Evolutionary conservation across 2,888 invertebrate species (phyloP).

Genomic region (Caenorhabditis sulstoni): DNA sequence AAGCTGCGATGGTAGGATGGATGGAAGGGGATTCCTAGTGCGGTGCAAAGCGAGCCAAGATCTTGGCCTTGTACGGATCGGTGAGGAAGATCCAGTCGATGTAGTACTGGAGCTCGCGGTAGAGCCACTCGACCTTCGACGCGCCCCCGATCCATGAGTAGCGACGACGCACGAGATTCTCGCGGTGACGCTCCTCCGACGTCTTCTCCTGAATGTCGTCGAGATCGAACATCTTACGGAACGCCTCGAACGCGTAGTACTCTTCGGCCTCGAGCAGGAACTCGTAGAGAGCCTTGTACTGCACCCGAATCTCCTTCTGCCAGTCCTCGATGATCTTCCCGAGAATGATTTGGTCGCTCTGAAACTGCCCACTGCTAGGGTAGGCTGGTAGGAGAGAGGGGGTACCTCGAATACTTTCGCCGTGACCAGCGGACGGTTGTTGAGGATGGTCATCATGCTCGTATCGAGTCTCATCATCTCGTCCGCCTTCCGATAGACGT

Average conservation of each 20-base stretch:
- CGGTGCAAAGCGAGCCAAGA: not conserved
- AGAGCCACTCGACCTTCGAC: not conserved
- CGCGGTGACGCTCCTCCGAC: not conserved
- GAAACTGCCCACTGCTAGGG: not conserved
- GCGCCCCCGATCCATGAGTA: constrained; percentile 7
- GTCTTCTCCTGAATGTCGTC: not conserved
- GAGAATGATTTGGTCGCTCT: constrained; percentile 24
- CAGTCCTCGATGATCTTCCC: constrained; percentile 1
- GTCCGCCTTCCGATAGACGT: not conserved
- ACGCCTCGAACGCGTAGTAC: constrained; percentile 14
- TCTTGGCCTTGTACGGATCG: not conserved
- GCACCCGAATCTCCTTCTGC: not conserved
- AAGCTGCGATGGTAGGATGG: too few species aligned
- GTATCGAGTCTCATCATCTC: too few species aligned
- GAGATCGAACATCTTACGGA: constrained; percentile 9
- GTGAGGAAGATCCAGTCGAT: not conserved
- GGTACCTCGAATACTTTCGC: constrained; percentile 12
- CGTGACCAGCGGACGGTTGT: not conserved
- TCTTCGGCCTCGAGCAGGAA: constrained; percentile 11
- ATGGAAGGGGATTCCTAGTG: not conserved
- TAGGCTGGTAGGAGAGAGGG: not conserved
- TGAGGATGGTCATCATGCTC: not conserved
- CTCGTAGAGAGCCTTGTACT: constrained; percentile 11
- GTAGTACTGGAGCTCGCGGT: constrained; percentile 1
- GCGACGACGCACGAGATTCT: constrained; percentile 4